Percentiles rank a stretch among this genome's conserved stretches.
These are phyloP conservation scores for Ariolimax columbianus DNA, from an alignment of 2,888 invertebrate species.

Conservation along the genomic window DNA sequence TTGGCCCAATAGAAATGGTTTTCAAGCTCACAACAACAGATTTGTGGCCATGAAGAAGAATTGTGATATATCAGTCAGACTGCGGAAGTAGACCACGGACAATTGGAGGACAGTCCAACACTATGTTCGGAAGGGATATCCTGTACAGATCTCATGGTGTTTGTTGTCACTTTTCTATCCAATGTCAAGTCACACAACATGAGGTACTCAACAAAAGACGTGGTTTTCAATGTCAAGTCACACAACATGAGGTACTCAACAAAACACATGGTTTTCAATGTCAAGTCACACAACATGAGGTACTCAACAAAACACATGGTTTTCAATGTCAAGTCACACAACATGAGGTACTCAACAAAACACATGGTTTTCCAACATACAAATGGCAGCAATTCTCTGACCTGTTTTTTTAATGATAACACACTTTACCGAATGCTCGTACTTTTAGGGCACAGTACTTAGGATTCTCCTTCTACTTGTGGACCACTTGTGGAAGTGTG, in stretches of 20 bases:
- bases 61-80: constrained; percentile 7
- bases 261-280: no score
- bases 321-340: background rate
- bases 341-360: background rate
- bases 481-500: no score
- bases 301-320: no score
- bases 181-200: background rate
- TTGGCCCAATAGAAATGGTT: constrained; percentile 1
- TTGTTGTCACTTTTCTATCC: background rate
- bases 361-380: no score
- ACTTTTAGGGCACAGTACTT: no score
- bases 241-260: background rate
- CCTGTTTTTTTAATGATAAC: no score
- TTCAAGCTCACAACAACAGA: constrained; percentile 16
- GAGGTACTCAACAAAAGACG: background rate
- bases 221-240: background rate
- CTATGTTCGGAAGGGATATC: background rate
- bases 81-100: constrained; percentile 2
- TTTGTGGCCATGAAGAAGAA: constrained; percentile 39
- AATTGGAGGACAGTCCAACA: background rate
- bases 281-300: background rate
- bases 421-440: no score
- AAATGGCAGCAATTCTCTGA: no score
- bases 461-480: no score
- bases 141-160: background rate